phyloP scores from a whole-genome alignment of 1,140 invertebrate species.

The Zaprionus vittiger region DNA sequence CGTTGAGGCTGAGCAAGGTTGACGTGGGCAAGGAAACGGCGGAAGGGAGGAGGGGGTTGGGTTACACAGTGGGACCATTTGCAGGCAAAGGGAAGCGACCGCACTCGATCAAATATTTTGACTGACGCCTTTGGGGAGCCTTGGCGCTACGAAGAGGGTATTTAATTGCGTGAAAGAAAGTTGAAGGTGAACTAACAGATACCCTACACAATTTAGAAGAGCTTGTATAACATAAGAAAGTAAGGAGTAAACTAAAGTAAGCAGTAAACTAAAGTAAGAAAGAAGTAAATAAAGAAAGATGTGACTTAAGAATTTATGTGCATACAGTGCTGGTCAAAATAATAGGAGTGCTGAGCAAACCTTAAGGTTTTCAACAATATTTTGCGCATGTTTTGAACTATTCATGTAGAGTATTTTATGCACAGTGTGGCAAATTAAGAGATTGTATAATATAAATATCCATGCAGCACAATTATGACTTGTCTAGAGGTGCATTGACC shows the following conservation, averaged over 20 bases:
- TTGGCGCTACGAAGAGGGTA: slow-evolving; percentile 4
- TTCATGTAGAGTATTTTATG: no score
- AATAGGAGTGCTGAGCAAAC: no score
- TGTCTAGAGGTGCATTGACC: not conserved
- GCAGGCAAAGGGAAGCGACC: slow-evolving; percentile 23
- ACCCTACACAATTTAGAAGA: not conserved
- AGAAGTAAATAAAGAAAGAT: no score
- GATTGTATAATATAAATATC: not conserved
- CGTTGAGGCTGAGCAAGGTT: slow-evolving; percentile 15
- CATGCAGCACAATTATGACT: no score
- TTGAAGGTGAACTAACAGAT: not conserved
- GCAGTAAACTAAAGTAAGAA: no score
- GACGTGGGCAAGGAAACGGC: not conserved
- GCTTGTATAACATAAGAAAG: no score
- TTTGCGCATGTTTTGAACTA: no score
- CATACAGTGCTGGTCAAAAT: no score
- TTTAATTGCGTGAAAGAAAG: not conserved
- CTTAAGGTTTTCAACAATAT: no score
- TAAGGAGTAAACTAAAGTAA: no score
- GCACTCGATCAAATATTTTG: slow-evolving; percentile 76
- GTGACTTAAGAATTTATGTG: no score
- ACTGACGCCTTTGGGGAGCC: slow-evolving; percentile 37
- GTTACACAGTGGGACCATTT: slow-evolving; percentile 2
- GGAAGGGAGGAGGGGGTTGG: not conserved
- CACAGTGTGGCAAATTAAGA: not conserved